Evolutionary conservation across 2,888 invertebrate genomes (phyloP).

Genomic region (Erannis defoliaria): DNA sequence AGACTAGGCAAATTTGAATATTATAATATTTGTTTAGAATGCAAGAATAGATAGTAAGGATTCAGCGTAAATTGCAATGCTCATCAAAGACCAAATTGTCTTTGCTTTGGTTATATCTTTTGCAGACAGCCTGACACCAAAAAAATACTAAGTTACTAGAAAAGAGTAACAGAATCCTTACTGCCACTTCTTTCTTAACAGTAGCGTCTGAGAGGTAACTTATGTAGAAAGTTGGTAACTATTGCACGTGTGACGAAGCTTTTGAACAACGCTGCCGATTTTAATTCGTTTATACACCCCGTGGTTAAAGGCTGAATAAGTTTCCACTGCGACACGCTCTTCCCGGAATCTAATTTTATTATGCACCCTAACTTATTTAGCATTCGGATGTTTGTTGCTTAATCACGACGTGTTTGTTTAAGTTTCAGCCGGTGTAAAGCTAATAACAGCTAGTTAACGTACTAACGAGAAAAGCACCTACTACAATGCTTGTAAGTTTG

Average conservation of each 20-base stretch:
- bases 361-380: slow-evolving; percentile 37
- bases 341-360: slow-evolving; percentile 31
- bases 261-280: slow-evolving; percentile 56
- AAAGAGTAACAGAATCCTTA: slow-evolving; percentile 14
- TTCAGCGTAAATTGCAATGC: no score
- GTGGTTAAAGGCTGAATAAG: slow-evolving; percentile 45
- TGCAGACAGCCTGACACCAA: no score
- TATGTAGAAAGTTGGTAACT: slow-evolving; percentile 57
- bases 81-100: no score
- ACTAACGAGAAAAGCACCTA: slow-evolving; percentile 1
- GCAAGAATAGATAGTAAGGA: no score
- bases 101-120: no score
- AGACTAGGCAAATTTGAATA: no score
- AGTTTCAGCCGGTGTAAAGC: slow-evolving; percentile 9
- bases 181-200: slow-evolving; percentile 4
- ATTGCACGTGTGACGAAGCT: slow-evolving; percentile 60
- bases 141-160: no score
- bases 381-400: slow-evolving; percentile 38
- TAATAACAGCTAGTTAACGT: slow-evolving; percentile 12
- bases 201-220: slow-evolving; percentile 54
- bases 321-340: slow-evolving; percentile 38
- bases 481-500: background rate
- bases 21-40: no score
- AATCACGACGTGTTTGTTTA: slow-evolving; percentile 31
- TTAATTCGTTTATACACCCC: slow-evolving; percentile 58